Evolutionary conservation across 2,113 vertebrate species (phyloP).

Genomic region (Parus major): DNA sequence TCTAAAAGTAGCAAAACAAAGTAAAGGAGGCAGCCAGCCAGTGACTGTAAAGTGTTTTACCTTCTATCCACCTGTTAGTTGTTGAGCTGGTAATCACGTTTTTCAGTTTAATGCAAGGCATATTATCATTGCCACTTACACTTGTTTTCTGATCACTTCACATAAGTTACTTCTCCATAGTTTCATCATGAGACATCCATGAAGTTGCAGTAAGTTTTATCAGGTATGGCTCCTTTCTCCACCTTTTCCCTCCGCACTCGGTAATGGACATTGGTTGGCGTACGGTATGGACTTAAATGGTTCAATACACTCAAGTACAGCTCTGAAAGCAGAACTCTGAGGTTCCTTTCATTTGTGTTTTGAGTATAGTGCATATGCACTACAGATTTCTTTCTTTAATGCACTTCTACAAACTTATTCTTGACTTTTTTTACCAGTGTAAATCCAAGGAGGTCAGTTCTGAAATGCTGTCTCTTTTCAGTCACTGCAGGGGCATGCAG

Average conservation of each 20-base stretch:
- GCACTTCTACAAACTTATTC: not conserved
- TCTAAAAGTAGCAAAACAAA: not conserved
- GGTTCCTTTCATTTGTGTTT: not conserved
- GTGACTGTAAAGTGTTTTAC: not conserved
- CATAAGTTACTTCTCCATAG: constrained; percentile 6
- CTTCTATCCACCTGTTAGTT: not conserved
- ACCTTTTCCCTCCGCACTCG: rapidly evolving
- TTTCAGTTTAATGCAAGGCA: not conserved
- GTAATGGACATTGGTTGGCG: not conserved
- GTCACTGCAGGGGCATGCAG: not conserved
- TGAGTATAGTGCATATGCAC: not conserved
- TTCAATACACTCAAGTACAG: not conserved
- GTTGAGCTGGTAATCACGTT: not conserved
- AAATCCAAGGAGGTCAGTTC: not conserved
- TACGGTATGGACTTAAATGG: not conserved
- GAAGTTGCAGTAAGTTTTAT: constrained; percentile 19
- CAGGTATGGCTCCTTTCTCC: not conserved
- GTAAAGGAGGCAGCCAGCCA: not conserved
- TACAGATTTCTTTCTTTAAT: not conserved
- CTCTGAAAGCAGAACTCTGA: not conserved
- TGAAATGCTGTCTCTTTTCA: not conserved
- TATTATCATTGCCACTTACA: not conserved
- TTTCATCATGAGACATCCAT: constrained; percentile 22
- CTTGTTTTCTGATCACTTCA: not conserved
- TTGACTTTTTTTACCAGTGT: not conserved